Conservation (phyloP, 2,888 invertebrate species). For the Choreutis nemorana region DNA sequence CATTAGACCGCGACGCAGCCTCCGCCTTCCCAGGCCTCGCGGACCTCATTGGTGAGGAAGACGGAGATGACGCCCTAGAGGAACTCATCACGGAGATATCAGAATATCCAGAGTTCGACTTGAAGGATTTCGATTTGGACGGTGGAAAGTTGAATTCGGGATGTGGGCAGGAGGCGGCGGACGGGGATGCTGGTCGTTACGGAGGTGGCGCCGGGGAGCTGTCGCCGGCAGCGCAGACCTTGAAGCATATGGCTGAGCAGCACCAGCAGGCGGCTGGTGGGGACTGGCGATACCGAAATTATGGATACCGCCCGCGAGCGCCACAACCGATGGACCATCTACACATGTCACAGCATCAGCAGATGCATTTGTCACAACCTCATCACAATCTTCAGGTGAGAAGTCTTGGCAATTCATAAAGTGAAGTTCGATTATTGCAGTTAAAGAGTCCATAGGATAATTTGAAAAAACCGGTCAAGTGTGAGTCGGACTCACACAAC, state of each 20-base stretch:
- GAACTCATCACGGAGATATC: slow-evolving; percentile 89
- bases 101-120: slow-evolving; percentile 81
- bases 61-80: slow-evolving; percentile 83
- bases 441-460: no score
- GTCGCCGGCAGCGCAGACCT: slow-evolving; percentile 92
- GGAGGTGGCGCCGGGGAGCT: slow-evolving; percentile 72
- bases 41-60: slow-evolving; percentile 85
- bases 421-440: no score
- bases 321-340: slow-evolving; percentile 57
- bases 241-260: slow-evolving; percentile 97
- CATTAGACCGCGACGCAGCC: slow-evolving; percentile 84
- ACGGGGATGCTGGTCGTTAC: slow-evolving; percentile 50
- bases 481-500: no score
- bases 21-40: slow-evolving; percentile 80
- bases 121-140: slow-evolving; percentile 80
- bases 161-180: slow-evolving; percentile 45
- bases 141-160: slow-evolving; percentile 40
- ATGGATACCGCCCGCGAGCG: slow-evolving; percentile 62
- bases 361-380: slow-evolving; percentile 85
- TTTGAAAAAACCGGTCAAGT: no score
- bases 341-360: slow-evolving; percentile 89
- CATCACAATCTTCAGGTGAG: slow-evolving; percentile 82
- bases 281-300: slow-evolving; percentile 65
- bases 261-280: slow-evolving; percentile 82
- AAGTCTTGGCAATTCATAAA: slow-evolving; percentile 9